Evolutionary conservation across 2,113 vertebrate species (phyloP), one percentile per base, ranked within the genome.

Genomic region (Petroica traversi): DNA sequence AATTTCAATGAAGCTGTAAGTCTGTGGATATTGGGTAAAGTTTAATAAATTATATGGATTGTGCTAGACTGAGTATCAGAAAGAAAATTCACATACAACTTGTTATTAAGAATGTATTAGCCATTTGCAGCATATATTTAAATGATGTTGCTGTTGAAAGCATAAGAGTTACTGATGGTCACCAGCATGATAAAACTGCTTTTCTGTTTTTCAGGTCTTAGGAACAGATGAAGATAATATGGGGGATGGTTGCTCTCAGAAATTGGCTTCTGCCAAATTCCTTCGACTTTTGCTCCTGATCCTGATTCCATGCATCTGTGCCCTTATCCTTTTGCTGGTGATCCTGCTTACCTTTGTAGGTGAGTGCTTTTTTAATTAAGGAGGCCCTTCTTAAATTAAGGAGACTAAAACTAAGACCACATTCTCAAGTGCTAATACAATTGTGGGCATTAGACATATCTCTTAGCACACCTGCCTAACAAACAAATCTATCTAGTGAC

Each of bases 221-320:
- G 89, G 96, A 96, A 76, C 97, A 90, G 97, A 98, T 95, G 98
- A 98, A 64, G 97, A 97, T 91, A 97, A 92, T 76, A 97, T 98
- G 98, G 98, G 97, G 77, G 96, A 98, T 74, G 96, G 97, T 45
- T 98, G 98, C 90, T 98, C 98, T 83, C 98, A 98, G 94, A 99
- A 98, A 92, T 78, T 98, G 94, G 96, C 97, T 34, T 98, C 98
- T 20, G 92, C 97, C 59, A 98, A 95, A 64, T 95, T 98, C 73
- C 97, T 98, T 48, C 98, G 98, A 28, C 97, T 98, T 89, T 43
- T 98, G 15, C 82, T 98, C 85, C 96, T 98, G 64, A 97, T 99
- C 84, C 88, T 99, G 84, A 97, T 99, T 87, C 98, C 98, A 0
- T 99, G 98, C 83, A 96, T 98, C 95, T 99, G 98, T 84, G 98